Evolutionary conservation across 2,113 vertebrate genomes (phyloP).

Genomic region (Chionomys nivalis): DNA sequence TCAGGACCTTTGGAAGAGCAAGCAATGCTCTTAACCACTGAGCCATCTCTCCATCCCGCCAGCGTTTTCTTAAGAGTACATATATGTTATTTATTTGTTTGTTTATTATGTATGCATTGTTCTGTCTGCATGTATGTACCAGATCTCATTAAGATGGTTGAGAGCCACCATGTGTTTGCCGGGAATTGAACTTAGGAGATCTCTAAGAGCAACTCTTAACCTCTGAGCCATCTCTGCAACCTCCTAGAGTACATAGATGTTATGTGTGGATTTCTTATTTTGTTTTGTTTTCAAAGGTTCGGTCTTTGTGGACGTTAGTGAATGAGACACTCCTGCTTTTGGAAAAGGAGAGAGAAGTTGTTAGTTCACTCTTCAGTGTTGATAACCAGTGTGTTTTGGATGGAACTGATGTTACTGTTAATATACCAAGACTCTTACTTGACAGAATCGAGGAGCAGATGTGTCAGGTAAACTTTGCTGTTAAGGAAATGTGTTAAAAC

Average conservation of each 20-base stretch:
- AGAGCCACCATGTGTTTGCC: no score
- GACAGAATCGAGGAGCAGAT: slow-evolving; percentile 85
- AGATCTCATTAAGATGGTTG: no score
- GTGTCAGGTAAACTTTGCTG: slow-evolving; percentile 85
- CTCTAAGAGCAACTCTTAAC: no score
- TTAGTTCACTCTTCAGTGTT: slow-evolving; percentile 87
- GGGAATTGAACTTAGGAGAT: no score
- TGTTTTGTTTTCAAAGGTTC: slow-evolving; percentile 86
- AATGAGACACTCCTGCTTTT: slow-evolving; percentile 83
- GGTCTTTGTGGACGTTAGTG: slow-evolving; percentile 87
- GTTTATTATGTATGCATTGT: no score
- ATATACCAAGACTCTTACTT: slow-evolving; percentile 86
- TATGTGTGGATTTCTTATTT: not conserved
- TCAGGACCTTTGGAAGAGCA: no score
- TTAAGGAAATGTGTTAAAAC: not conserved
- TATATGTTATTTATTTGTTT: not conserved
- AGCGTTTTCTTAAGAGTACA: slow-evolving; percentile 3
- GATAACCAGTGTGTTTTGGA: slow-evolving; percentile 86
- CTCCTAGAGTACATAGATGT: not conserved
- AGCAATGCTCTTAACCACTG: no score
- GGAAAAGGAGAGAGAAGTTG: slow-evolving; percentile 86
- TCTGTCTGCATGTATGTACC: no score
- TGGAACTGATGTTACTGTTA: slow-evolving; percentile 84
- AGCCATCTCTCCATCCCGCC: no score
- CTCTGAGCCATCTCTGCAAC: no score